phyloP scores from a whole-genome alignment of 2,113 vertebrate genomes.

The Zootoca vivipara region DNA sequence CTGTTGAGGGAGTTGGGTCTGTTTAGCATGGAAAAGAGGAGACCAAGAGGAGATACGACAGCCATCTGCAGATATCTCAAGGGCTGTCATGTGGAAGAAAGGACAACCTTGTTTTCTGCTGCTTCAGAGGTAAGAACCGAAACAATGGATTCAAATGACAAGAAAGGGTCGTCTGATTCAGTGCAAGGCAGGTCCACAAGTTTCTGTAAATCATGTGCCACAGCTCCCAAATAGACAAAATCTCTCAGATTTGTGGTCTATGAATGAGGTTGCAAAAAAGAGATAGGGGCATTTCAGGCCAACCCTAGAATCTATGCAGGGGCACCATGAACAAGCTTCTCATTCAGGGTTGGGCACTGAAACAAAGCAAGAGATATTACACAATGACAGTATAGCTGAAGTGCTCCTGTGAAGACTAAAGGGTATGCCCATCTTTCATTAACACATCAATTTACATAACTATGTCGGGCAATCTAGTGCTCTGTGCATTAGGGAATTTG shows the following conservation, averaged over 20 bases:
- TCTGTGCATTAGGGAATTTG: slow-evolving; percentile 19
- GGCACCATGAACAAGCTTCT: not conserved
- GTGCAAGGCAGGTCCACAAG: too few relatives aligned
- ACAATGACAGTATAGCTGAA: not conserved
- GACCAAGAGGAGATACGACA: too few relatives aligned
- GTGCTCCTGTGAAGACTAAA: not conserved
- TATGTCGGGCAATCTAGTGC: slow-evolving; percentile 1
- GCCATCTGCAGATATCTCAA: too few relatives aligned
- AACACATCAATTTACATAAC: slow-evolving; percentile 1
- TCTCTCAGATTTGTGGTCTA: not conserved
- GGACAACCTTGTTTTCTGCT: too few relatives aligned
- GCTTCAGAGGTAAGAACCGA: too few relatives aligned
- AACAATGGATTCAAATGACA: too few relatives aligned
- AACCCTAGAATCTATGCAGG: not conserved
- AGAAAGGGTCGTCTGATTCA: too few relatives aligned
- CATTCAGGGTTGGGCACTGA: not conserved
- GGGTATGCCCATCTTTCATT: not conserved
- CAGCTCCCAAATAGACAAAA: too few relatives aligned
- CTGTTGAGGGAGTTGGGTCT: too few relatives aligned
- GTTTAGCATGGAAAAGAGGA: too few relatives aligned
- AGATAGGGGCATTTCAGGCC: not conserved
- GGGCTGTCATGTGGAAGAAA: too few relatives aligned
- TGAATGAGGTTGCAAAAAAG: not conserved
- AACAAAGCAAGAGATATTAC: not conserved
- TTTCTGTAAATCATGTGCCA: too few relatives aligned